Percentiles rank a stretch among this genome's conserved stretches.
These are phyloP conservation scores for human DNA, from an alignment of 2,113 vertebrate genomes.

Conservation along the genomic window DNA sequence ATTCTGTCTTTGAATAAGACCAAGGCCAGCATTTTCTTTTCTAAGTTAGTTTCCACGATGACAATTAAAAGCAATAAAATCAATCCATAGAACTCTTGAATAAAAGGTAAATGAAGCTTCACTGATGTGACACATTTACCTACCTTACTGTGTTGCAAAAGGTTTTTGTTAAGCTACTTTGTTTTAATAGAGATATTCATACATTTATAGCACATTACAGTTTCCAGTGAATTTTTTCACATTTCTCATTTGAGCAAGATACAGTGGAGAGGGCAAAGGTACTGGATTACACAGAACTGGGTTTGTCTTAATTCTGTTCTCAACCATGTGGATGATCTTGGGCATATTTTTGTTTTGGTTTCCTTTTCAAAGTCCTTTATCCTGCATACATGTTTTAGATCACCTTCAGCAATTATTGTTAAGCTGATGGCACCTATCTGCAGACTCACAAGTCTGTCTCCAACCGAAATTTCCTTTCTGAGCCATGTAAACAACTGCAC, in stretches of 20 bases:
- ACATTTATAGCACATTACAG: neutral
- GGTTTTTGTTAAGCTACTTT: neutral
- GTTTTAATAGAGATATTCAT: neutral
- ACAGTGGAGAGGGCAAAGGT: neutral
- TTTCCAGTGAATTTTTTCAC: neutral
- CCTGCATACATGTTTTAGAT: neutral
- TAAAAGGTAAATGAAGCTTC: neutral
- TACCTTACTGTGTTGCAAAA: neutral
- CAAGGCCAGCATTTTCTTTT: neutral
- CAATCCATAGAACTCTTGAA: neutral
- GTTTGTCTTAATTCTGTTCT: neutral
- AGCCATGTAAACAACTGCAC: neutral
- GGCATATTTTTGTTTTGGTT: neutral
- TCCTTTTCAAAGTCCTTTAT: neutral
- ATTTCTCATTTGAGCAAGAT: neutral
- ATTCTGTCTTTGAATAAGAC: neutral
- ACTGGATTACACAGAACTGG: neutral
- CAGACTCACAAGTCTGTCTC: neutral
- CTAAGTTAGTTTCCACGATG: neutral
- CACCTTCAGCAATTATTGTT: neutral
- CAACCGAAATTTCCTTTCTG: neutral
- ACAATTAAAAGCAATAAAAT: neutral
- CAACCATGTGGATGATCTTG: neutral
- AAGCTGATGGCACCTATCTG: neutral
- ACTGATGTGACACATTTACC: neutral